Base-by-base conservation (phyloP, 2,113 vertebrate species). In the Bujurquina vittata region DNA sequence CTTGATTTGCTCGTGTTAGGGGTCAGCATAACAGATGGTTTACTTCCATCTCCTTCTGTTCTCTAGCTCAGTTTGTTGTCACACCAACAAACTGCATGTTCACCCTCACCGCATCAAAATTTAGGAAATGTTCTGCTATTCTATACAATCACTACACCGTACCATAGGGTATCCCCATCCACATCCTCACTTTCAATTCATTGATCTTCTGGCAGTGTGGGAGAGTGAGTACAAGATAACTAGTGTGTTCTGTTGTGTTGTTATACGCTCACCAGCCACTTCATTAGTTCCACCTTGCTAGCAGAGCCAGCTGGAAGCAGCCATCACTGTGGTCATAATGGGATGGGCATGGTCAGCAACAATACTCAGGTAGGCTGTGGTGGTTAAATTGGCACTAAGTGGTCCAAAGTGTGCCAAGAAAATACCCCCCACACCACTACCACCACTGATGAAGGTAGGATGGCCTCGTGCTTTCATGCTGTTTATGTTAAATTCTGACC, bases 51-150 rank as follows among this genome's bases (percentile, higher is more conserved):
- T 9, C 56, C 58, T 72, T 65, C 55, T 72, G 55, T 31, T 52
- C 29, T 59, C 67, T 67, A 35, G 61, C 46, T 75, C 52, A n/a
- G n/a, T n/a, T n/a, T n/a, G n/a, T n/a, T 52, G 52, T 80, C 55
- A 54, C 0, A 9, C 60, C 37, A 75, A 31, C 7, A 17, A 74
- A 74, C 73, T 23, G 22, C 63, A 58, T n/a, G 52, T 82, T 59
- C 58, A 23, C 79, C 37, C 49, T 57, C 61, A 55, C n/a, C 35
- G 46, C 52, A 31, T 62, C 18, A 17, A 67, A 46, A 67, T 26
- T 46, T 67, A 49, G 63, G 40, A 69, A 69, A 18, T 69, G 22
- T 43, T 18, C 63, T 69, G 15, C 8, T 3, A 49, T 20, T 49
- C 9, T 69, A 49, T 26, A 29, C 15, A 20, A 69, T 49, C 40